Conservation (phyloP, 2,797 vertebrate species). For the Anguilla anguilla region DNA sequence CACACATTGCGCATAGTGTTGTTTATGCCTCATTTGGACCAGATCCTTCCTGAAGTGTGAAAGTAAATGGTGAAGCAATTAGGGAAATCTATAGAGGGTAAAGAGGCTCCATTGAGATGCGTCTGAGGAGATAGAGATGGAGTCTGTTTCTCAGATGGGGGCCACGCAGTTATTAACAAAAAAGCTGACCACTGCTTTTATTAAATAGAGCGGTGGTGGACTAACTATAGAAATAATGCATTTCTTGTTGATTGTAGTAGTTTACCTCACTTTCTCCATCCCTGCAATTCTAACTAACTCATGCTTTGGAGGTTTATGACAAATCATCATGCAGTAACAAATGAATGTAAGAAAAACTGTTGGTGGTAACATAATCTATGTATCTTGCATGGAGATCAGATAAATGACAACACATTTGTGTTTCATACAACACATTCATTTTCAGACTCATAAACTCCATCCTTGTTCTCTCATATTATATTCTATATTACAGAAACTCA, state of each 20-base stretch:
- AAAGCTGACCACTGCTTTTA: conserved; percentile 14
- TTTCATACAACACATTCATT: not conserved
- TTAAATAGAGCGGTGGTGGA: conserved; percentile 24
- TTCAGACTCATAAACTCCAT: not conserved
- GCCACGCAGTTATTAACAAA: conserved; percentile 13
- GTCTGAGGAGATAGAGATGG: conserved; percentile 35
- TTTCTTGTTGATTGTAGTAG: conserved; percentile 1
- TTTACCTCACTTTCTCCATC: not conserved
- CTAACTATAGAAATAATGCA: conserved; percentile 6
- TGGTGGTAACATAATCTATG: not conserved
- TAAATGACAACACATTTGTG: not conserved
- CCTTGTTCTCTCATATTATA: not conserved
- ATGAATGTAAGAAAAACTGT: not conserved
- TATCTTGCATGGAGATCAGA: not conserved
- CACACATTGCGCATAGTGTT: conserved; percentile 36
- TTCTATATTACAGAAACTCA: not conserved
- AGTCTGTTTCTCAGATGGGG: conserved; percentile 21
- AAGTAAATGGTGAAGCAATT: conserved; percentile 46
- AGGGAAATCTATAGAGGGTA: conserved; percentile 40
- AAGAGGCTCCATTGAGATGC: conserved; percentile 49
- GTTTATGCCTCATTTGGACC: conserved; percentile 38
- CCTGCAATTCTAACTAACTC: not conserved
- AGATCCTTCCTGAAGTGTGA: conserved; percentile 41
- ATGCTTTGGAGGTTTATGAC: conserved; percentile 4
- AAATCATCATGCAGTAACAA: not conserved